Percentiles rank a stretch among this genome's conserved stretches.
phyloP scores from a whole-genome alignment of 2,888 invertebrate species.

The Belgica antarctica region DNA sequence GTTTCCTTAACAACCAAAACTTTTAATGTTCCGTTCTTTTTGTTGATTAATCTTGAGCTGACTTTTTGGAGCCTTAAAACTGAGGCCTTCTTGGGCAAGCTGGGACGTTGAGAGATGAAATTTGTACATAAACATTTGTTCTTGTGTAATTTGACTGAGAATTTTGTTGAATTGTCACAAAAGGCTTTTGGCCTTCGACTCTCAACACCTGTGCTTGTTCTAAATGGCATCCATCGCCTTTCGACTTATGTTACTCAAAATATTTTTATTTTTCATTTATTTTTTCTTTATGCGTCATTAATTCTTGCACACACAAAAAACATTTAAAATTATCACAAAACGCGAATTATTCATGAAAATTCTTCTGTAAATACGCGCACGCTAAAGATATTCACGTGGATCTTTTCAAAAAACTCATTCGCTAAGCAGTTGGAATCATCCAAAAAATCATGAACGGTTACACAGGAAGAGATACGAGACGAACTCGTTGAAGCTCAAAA shows the following conservation, averaged over 20 bases:
- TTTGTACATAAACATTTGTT: background rate
- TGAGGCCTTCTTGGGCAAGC: no score
- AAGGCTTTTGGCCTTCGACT: no score
- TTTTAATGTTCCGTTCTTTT: background rate
- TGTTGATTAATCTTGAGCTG: background rate
- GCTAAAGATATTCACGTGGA: slow-evolving; percentile 25
- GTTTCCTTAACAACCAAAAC: background rate
- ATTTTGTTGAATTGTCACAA: no score
- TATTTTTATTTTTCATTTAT: background rate
- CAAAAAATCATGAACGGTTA: slow-evolving; percentile 7
- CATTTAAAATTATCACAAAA: background rate
- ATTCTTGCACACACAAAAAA: slow-evolving; percentile 7
- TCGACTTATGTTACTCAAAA: no score
- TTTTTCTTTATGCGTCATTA: slow-evolving; percentile 10
- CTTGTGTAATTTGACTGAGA: background rate
- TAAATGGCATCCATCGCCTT: no score
- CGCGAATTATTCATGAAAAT: background rate
- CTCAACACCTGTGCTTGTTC: no score
- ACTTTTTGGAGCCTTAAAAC: no score
- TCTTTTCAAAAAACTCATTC: slow-evolving; percentile 37
- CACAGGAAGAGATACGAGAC: slow-evolving; percentile 8
- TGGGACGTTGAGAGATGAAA: no score
- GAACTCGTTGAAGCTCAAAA: slow-evolving; percentile 35
- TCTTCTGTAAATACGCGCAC: background rate
- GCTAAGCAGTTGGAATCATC: slow-evolving; percentile 27